Conservation (phyloP, 1,140 invertebrate species). For the Homarus americanus region DNA sequence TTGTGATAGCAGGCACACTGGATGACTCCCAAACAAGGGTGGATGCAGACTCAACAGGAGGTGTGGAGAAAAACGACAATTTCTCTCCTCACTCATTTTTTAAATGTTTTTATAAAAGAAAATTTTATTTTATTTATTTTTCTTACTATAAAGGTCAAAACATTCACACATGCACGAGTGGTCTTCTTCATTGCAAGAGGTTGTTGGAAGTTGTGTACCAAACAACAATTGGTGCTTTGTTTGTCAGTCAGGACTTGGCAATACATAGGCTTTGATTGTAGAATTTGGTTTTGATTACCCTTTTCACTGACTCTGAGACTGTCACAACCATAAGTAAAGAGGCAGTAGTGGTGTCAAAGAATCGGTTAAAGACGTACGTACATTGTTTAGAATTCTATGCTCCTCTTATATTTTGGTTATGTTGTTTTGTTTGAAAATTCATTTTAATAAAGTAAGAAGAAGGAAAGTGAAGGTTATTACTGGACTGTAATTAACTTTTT, state of each 20-base stretch:
- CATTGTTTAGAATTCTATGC: neutral
- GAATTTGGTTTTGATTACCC: constrained; percentile 64
- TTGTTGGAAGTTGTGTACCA: constrained; percentile 72
- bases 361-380: neutral
- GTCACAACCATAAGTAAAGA: neutral
- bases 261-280: constrained; percentile 73
- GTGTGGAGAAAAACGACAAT: constrained; percentile 2
- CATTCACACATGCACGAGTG: constrained; percentile 60
- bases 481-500: constrained; percentile 45
- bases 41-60: constrained; percentile 33
- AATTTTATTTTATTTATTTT: constrained; percentile 41
- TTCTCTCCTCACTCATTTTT: constrained; percentile 23
- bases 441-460: constrained; percentile 10
- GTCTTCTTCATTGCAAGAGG: constrained; percentile 67
- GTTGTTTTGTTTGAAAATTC: constrained; percentile 1
- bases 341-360: neutral
- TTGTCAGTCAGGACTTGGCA: constrained; percentile 72
- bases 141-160: constrained; percentile 54
- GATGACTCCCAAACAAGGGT: constrained; percentile 24
- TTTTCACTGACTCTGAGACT: constrained; percentile 37
- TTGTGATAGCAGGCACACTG: constrained; percentile 32
- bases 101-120: constrained; percentile 13
- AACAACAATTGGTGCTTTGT: constrained; percentile 71
- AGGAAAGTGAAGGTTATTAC: constrained; percentile 4
- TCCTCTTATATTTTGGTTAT: neutral